Conservation (phyloP, 92 coral and sea anemone genomes). For the Porites lobata region DNA sequence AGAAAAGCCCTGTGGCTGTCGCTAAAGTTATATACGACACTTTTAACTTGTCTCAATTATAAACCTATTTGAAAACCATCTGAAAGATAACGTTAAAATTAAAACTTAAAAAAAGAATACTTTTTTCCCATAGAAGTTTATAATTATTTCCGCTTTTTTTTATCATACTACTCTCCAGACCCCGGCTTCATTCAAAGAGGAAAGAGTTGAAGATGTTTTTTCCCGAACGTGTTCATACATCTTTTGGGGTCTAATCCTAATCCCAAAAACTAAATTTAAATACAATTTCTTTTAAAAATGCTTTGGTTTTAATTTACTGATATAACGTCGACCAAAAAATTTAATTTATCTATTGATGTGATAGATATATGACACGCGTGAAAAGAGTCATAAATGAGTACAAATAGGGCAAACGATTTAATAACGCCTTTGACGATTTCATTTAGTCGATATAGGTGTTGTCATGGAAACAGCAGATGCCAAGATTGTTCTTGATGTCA, state of each 20-base stretch:
- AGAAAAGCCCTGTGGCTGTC: background rate
- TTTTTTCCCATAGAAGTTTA: too few relatives aligned
- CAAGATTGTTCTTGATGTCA: background rate
- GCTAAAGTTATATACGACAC: too few relatives aligned
- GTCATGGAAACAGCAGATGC: slow-evolving; percentile 40
- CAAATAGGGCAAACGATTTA: slow-evolving; percentile 1
- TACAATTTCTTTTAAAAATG: too few relatives aligned
- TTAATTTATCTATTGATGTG: background rate
- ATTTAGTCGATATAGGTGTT: slow-evolving; percentile 36
- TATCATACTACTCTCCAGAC: too few relatives aligned
- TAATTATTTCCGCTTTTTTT: too few relatives aligned
- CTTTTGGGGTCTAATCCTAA: background rate
- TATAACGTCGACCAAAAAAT: background rate
- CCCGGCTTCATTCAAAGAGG: too few relatives aligned
- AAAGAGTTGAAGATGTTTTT: too few relatives aligned
- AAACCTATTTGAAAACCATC: background rate
- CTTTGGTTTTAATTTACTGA: background rate
- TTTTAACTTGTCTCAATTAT: background rate
- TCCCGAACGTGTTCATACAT: too few relatives aligned
- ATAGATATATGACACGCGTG: background rate
- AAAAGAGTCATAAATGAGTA: slow-evolving; percentile 12
- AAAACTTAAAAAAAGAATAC: background rate
- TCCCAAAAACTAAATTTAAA: background rate
- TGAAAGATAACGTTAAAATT: background rate
- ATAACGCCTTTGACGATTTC: slow-evolving; percentile 4